Conservation (phyloP, 2,888 invertebrate genomes). For the Archaeoteleia sp. region DNA sequence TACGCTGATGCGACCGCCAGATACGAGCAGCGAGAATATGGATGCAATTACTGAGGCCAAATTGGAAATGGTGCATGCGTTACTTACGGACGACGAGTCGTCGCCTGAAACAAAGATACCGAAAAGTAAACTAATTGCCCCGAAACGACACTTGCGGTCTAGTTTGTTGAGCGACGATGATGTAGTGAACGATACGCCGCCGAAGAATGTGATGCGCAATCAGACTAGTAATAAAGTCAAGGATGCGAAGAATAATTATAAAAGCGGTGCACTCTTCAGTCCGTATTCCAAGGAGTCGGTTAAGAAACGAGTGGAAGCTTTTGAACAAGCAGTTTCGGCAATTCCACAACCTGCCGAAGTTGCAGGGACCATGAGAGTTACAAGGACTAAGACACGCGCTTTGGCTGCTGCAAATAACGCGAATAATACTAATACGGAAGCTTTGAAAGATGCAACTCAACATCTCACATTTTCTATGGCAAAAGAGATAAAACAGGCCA, state of each 20-base stretch:
- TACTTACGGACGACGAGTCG: conserved; percentile 72
- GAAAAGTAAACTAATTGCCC: conserved; percentile 46
- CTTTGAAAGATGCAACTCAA: not conserved
- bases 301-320: conserved; percentile 79
- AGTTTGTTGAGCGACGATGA: conserved; percentile 57
- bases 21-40: too few species aligned
- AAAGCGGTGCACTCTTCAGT: conserved; percentile 74
- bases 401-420: conserved; percentile 72
- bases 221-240: too few species aligned
- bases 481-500: conserved; percentile 61
- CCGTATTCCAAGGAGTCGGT: conserved; percentile 79
- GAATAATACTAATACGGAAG: not conserved
- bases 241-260: conserved; percentile 64
- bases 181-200: conserved; percentile 60
- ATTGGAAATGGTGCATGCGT: too few species aligned
- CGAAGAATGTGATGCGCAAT: too few species aligned
- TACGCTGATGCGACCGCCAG: too few species aligned
- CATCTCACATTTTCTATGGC: conserved; percentile 65
- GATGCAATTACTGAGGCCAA: too few species aligned
- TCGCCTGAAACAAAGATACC: conserved; percentile 61
- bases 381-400: conserved; percentile 78
- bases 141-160: too few species aligned
- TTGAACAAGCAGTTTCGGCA: conserved; percentile 76
- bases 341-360: conserved; percentile 60
- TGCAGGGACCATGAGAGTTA: conserved; percentile 73